Evolutionary conservation across 2,888 invertebrate genomes (phyloP).

Genomic region (Andrena bicolor): DNA sequence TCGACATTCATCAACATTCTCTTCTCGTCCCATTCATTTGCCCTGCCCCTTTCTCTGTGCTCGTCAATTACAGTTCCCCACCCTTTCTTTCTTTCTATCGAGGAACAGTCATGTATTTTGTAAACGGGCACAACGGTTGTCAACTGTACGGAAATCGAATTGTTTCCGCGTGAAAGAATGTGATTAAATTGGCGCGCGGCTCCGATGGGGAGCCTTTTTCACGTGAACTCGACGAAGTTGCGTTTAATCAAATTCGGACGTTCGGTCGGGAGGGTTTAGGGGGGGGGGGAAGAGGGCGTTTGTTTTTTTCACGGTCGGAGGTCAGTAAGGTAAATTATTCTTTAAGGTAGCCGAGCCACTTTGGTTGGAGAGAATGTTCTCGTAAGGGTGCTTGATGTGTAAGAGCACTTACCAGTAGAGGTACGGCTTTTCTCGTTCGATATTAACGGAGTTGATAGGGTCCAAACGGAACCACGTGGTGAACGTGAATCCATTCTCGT

Average conservation of each 20-base stretch:
- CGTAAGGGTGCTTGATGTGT: constrained; percentile 62
- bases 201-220: constrained; percentile 15
- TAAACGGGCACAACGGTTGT: constrained; percentile 42
- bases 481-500: constrained; percentile 99
- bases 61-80: neutral
- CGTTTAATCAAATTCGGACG: constrained; percentile 49
- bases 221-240: constrained; percentile 35
- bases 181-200: constrained; percentile 51
- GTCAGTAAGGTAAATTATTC: constrained; percentile 55
- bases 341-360: constrained; percentile 53
- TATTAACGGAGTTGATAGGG: constrained; percentile 99
- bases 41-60: neutral
- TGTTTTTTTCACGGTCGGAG: constrained; percentile 6
- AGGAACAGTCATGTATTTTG: constrained; percentile 28
- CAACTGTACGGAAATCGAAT: constrained; percentile 56
- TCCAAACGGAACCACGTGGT: constrained; percentile 99
- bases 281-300: neutral
- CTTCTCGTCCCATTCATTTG: neutral
- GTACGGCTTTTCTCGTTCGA: constrained; percentile 99
- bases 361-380: constrained; percentile 57
- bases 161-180: constrained; percentile 55
- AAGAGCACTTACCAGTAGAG: constrained; percentile 94
- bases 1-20: neutral
- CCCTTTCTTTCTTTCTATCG: constrained; percentile 7
- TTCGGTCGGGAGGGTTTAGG: constrained; percentile 12